Percentiles rank a stretch among this genome's conserved stretches.
Evolutionary conservation across 2,113 vertebrate genomes (phyloP).

Genomic region (Tyto alba): DNA sequence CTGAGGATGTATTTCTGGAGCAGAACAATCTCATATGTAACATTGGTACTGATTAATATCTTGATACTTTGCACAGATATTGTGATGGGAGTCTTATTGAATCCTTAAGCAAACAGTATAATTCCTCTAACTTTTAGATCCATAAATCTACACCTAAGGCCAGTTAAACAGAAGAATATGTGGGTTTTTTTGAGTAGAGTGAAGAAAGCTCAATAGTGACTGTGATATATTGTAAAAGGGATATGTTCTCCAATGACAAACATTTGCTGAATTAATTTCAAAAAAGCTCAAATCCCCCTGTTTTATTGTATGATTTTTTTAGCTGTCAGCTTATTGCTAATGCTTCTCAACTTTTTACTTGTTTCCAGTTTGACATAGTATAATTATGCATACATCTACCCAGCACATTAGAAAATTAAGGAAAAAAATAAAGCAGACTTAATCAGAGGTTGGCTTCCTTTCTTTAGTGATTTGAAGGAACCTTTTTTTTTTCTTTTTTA

Average conservation of each 20-base stretch:
- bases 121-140: neutral
- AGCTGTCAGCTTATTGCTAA: neutral
- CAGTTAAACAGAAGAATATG: neutral
- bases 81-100: neutral
- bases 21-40: neutral
- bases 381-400: neutral
- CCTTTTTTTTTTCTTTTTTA: neutral
- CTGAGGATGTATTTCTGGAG: neutral
- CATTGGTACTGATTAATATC: neutral
- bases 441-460: neutral
- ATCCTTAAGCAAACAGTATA: neutral
- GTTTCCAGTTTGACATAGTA: neutral
- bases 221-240: neutral
- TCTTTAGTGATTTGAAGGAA: neutral
- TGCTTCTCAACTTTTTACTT: neutral
- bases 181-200: neutral
- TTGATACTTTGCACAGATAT: neutral
- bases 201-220: neutral
- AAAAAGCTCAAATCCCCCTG: fast-evolving
- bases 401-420: neutral
- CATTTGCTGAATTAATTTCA: neutral
- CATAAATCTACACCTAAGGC: neutral
- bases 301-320: neutral
- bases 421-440: neutral
- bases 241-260: neutral